Evolutionary conservation across 2,113 vertebrate species (phyloP).

Genomic region (Narcine bancroftii): DNA sequence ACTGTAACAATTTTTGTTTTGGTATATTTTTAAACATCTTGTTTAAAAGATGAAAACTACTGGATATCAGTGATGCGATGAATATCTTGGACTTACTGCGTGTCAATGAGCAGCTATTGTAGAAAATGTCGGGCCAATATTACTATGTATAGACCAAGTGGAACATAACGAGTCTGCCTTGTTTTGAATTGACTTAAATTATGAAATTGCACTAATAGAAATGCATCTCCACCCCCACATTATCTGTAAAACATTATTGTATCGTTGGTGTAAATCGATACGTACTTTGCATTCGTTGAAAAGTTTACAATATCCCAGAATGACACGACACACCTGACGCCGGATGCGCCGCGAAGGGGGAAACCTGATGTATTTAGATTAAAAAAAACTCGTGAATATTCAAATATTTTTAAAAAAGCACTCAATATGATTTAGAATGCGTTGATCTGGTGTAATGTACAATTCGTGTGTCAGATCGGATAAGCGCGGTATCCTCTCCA

Average conservation of each 20-base stretch:
- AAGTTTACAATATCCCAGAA: background rate
- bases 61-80: background rate
- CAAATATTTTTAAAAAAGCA: background rate
- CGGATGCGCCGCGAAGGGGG: background rate
- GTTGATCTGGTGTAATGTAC: background rate
- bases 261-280: background rate
- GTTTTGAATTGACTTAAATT: background rate
- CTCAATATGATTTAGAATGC: background rate
- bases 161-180: background rate
- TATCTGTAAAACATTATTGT: background rate
- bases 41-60: background rate
- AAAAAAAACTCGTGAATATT: background rate
- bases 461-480: constrained; percentile 31
- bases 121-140: background rate
- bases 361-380: too few species aligned
- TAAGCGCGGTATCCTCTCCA: background rate
- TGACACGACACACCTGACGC: background rate
- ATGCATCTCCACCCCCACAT: background rate
- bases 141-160: background rate
- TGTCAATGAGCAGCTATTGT: background rate
- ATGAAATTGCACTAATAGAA: background rate
- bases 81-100: background rate
- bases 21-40: background rate
- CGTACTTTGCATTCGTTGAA: background rate
- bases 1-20: background rate